Evolutionary conservation across 2,113 vertebrate genomes (phyloP).

Genomic region (Egretta garzetta): DNA sequence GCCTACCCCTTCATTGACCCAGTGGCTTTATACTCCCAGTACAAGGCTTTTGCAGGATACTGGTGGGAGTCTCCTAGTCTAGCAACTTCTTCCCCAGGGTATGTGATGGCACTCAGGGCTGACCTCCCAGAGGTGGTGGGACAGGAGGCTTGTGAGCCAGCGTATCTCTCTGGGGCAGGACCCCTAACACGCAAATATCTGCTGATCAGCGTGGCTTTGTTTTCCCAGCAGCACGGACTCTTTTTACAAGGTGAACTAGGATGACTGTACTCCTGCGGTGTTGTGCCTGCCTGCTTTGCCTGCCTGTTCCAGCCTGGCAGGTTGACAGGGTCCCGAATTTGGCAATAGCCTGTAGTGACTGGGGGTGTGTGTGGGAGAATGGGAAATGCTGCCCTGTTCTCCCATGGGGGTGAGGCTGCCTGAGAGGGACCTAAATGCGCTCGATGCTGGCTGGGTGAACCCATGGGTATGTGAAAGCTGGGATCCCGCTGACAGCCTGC

Average conservation of each 20-base stretch:
- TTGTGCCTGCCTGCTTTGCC: neutral
- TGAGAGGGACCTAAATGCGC: neutral
- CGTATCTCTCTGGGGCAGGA: rapidly evolving
- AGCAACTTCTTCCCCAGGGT: neutral
- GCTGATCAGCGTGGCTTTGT: neutral
- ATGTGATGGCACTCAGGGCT: neutral
- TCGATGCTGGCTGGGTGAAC: neutral
- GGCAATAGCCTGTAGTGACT: neutral
- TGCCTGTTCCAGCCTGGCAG: neutral
- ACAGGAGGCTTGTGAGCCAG: neutral
- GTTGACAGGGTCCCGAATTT: neutral
- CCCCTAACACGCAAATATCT: neutral
- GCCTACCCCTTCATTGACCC: neutral
- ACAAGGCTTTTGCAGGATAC: neutral
- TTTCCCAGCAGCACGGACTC: neutral
- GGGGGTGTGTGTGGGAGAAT: rapidly evolving
- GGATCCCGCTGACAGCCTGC: neutral
- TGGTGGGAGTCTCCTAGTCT: neutral
- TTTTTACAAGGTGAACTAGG: neutral
- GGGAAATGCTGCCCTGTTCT: rapidly evolving
- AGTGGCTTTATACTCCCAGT: neutral
- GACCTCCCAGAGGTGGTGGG: neutral
- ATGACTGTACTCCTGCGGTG: neutral
- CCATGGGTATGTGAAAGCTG: neutral
- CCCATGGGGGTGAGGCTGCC: neutral